Base-by-base conservation (phyloP, 2,888 invertebrate genomes). In the Blera fallax region DNA sequence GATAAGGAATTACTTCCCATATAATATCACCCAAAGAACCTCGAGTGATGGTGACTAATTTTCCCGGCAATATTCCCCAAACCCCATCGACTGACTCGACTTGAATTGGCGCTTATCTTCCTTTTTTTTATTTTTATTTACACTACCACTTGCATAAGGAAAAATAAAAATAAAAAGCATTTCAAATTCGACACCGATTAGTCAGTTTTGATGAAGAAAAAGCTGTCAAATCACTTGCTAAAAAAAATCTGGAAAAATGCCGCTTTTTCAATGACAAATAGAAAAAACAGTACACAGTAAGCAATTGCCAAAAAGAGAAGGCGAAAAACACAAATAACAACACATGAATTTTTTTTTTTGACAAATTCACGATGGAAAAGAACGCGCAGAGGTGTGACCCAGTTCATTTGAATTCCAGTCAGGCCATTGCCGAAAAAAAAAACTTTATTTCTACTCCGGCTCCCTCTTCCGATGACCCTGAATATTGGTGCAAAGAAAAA, bases 351-450 rank as follows among this genome's bases (percentile, higher is more conserved):
- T 56, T 62, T 18, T 14, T 58, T 70, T 56, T 62, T 18, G 40
- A 70, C 72, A 56, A 64, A 65, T 72, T 72, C 78, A 79, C 72
- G 29, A 24, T 78, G 54, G 37, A 27, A 82, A 32, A 34, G 16
- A 72, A 76, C 70, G 64, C 43, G 27, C 32, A 43, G 40, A 72
- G 79, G 79, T 65, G 45, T 84, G 84, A 79, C 84, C 74, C 54
- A 84, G 52, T 79, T 70, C 45, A 84, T 69, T 40, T 16, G 24
- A 45, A 56, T 69, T 79, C 83, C 74, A 84, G 81, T 50, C 67
- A 73, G 73, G 52, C 62, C 54, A 69, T 45, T 52, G 37, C 34
- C 67, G 52, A 67, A 48, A 74, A 54, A 74, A 43, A 43, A 62
- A 34, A 16, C 18, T 50, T 7, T 0, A 29, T 16, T 10, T 32